A percentile compares a stretch with the other conserved stretches of the same genome.
Conservation (phyloP, 2,888 invertebrate species). For the Leptinotarsa rubiginosa region DNA sequence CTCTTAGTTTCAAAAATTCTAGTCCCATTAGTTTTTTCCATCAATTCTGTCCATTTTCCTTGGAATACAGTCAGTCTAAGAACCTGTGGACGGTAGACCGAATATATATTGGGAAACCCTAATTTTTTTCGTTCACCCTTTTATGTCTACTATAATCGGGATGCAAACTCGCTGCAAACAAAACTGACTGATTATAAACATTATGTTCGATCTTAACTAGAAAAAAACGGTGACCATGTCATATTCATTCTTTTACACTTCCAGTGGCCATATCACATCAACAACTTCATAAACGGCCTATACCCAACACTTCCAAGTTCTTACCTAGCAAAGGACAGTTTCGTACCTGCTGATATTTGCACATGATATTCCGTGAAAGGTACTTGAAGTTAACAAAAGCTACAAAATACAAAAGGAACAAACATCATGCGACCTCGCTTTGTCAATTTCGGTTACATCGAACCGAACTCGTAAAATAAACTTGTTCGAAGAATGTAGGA, state of each 20-base stretch:
- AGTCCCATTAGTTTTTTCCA: too few relatives aligned
- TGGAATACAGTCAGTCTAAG: too few relatives aligned
- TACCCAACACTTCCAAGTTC: background rate
- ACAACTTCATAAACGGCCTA: background rate
- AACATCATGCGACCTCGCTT: slow-evolving; percentile 22
- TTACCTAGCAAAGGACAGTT: background rate
- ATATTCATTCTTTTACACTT: background rate
- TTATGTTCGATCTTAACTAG: background rate
- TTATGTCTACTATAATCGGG: too few relatives aligned
- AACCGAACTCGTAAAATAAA: slow-evolving; percentile 22
- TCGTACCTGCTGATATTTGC: slow-evolving; percentile 16
- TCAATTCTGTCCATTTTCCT: too few relatives aligned
- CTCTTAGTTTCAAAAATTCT: too few relatives aligned
- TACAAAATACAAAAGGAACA: slow-evolving; percentile 15
- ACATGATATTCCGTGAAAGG: slow-evolving; percentile 12
- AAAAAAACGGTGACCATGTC: background rate
- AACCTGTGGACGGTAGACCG: too few relatives aligned
- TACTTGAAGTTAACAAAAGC: slow-evolving; percentile 19
- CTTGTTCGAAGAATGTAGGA: slow-evolving; percentile 24
- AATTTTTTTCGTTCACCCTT: too few relatives aligned
- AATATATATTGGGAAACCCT: too few relatives aligned
- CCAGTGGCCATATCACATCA: background rate
- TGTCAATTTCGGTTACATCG: slow-evolving; percentile 24
- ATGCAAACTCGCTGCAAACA: too few relatives aligned
- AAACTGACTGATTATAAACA: too few relatives aligned